phyloP scores from a whole-genome alignment of 2,113 vertebrate genomes.

The Nannobrachium achirus region DNA sequence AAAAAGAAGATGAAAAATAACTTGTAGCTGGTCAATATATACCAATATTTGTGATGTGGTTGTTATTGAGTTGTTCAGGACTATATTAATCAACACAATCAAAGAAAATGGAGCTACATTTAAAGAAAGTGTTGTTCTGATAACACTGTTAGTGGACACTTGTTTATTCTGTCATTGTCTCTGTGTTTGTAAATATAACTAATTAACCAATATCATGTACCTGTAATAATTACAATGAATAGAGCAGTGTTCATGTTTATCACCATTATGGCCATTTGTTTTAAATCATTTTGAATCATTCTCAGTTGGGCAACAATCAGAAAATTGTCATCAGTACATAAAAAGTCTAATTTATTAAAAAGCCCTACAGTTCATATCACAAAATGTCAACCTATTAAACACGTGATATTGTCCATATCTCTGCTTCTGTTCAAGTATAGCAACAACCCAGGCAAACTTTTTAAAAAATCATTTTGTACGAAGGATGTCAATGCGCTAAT shows the following conservation, averaged over 20 bases:
- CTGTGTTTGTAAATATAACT: conserved; percentile 98
- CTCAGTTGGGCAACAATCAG: conserved; percentile 54
- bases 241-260: conserved; percentile 83
- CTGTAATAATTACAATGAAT: conserved; percentile 88
- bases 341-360: conserved; percentile 40
- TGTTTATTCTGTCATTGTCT: conserved; percentile 92
- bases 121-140: conserved; percentile 88
- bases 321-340: conserved; percentile 49
- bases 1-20: not conserved
- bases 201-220: conserved; percentile 96
- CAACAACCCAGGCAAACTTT: conserved; percentile 64
- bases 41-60: conserved; percentile 91
- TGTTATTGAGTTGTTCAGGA: conserved; percentile 93
- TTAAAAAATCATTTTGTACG: conserved; percentile 76
- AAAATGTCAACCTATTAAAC: conserved; percentile 50
- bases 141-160: conserved; percentile 95
- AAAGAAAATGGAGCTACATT: conserved; percentile 86
- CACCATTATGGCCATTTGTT: conserved; percentile 60
- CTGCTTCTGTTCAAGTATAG: conserved; percentile 55
- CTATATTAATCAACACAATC: conserved; percentile 92
- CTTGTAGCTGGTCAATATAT: conserved; percentile 87
- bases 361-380: conserved; percentile 46
- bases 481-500: conserved; percentile 78
- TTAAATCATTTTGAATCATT: conserved; percentile 53
- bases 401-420: conserved; percentile 60